These are phyloP conservation scores for Kradibia gibbosae DNA, from an alignment of 1,140 invertebrate species.

Conservation along the genomic window DNA sequence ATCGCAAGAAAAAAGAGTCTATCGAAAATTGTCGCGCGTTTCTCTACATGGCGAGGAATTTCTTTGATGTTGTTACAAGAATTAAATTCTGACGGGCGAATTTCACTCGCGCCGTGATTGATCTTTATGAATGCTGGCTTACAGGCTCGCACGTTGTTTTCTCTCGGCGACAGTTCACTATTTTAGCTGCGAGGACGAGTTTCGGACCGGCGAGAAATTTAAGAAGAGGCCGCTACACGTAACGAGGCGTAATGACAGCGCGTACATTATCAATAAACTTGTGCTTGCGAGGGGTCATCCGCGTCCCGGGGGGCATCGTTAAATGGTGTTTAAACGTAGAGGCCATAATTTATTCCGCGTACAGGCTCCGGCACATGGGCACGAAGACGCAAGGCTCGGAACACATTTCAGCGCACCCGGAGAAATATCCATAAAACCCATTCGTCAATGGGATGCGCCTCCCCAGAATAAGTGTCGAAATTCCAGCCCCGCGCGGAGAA, in stretches of 20 bases:
- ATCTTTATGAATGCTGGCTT: constrained; percentile 6
- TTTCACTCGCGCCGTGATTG: background rate
- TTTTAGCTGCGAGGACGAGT: background rate
- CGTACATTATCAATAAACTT: background rate
- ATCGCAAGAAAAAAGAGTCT: constrained; percentile 17
- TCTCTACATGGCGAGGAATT: constrained; percentile 20
- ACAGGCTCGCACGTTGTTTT: background rate
- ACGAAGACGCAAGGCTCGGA: background rate
- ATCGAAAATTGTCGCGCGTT: constrained; percentile 34
- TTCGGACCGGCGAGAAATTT: background rate
- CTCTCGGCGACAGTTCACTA: background rate
- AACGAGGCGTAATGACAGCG: background rate
- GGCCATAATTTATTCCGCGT: background rate
- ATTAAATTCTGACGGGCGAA: background rate
- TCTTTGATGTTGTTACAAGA: constrained; percentile 9
- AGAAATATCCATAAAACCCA: constrained; percentile 25
- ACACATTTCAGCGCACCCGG: background rate
- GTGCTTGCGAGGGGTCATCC: no score
- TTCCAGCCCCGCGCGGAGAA: constrained; percentile 22
- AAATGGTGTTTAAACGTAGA: background rate
- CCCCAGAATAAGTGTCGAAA: constrained; percentile 20
- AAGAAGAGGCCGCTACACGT: background rate
- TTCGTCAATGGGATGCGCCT: constrained; percentile 22
- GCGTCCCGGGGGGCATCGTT: background rate
- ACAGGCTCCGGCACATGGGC: background rate